These are phyloP conservation scores for Drosophila prolongata DNA, from an alignment of 2,888 invertebrate species.

Conservation along the genomic window DNA sequence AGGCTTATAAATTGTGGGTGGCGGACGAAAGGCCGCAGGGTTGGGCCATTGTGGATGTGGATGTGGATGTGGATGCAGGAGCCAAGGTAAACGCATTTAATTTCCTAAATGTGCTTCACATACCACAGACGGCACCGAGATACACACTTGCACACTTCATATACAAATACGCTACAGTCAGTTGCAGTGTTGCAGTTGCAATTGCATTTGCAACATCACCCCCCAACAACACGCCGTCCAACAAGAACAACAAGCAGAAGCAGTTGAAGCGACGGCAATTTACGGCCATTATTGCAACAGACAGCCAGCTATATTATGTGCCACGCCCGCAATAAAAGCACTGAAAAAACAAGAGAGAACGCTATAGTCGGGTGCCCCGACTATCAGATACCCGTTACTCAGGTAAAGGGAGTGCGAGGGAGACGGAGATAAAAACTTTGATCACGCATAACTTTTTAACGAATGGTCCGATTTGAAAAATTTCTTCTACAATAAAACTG, in stretches of 20 bases:
- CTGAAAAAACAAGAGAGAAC: no score
- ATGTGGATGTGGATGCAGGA: background rate
- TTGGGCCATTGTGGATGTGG: conserved; percentile 4
- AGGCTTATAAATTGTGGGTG: conserved; percentile 76
- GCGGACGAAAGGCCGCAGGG: conserved; percentile 18
- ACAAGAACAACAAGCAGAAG: conserved; percentile 23
- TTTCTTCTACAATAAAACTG: no score
- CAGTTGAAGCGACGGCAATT: conserved; percentile 44
- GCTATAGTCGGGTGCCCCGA: no score
- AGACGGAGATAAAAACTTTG: no score
- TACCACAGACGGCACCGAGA: conserved; percentile 32
- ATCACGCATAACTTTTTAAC: no score
- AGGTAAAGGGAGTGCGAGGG: no score
- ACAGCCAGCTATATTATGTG: conserved; percentile 33
- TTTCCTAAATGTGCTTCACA: conserved; percentile 58
- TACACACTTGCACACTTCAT: conserved; percentile 15
- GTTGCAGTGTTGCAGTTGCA: conserved; percentile 46
- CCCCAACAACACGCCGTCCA: conserved; percentile 26
- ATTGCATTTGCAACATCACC: conserved; percentile 47
- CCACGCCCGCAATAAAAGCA: conserved; percentile 27
- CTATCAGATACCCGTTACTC: no score
- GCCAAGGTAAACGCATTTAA: conserved; percentile 57
- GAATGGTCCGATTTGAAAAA: no score
- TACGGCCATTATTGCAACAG: conserved; percentile 55
- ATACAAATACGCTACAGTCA: conserved; percentile 47